A percentile compares a stretch with the other conserved stretches of the same genome.
These are phyloP conservation scores for Rhagonycha fulva DNA, from an alignment of 2,888 invertebrate genomes.

Conservation along the genomic window DNA sequence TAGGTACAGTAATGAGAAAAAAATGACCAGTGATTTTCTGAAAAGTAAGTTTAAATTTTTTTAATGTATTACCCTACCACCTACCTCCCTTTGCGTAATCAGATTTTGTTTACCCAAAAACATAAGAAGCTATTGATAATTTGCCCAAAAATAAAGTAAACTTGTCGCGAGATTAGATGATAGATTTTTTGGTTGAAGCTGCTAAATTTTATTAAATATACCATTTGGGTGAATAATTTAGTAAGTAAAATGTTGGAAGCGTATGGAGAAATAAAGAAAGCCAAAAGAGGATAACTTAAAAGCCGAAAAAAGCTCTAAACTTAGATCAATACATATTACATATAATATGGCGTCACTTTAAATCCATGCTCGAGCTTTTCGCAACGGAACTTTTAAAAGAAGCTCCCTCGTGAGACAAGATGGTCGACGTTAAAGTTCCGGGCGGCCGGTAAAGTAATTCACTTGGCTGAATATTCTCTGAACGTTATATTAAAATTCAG, in stretches of 20 bases:
- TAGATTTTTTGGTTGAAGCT: not conserved
- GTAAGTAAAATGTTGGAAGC: slow-evolving; percentile 21
- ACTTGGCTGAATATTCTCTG: slow-evolving; percentile 47
- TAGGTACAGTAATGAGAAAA: not conserved
- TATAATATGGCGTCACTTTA: slow-evolving; percentile 51
- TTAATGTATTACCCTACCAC: not conserved
- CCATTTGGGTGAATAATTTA: slow-evolving; percentile 26
- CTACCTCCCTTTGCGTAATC: not conserved
- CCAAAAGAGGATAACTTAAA: slow-evolving; percentile 30
- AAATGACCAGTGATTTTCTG: not conserved
- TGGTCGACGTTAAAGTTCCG: slow-evolving; percentile 42
- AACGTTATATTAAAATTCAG: slow-evolving; percentile 46
- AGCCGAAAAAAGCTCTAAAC: slow-evolving; percentile 29
- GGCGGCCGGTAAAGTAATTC: slow-evolving; percentile 46
- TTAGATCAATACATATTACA: slow-evolving; percentile 49
- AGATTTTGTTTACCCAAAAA: not conserved
- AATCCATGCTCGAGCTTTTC: slow-evolving; percentile 47
- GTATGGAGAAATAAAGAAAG: slow-evolving; percentile 22
- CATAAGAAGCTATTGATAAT: not conserved
- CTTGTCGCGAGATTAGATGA: not conserved
- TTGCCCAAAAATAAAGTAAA: not conserved
- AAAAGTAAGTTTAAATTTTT: not conserved
- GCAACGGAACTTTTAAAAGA: slow-evolving; percentile 52
- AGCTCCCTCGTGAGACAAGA: slow-evolving; percentile 52
- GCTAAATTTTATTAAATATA: slow-evolving; percentile 21